phyloP scores from a whole-genome alignment of 2,113 vertebrate genomes.

The Hiodon tergisus region DNA sequence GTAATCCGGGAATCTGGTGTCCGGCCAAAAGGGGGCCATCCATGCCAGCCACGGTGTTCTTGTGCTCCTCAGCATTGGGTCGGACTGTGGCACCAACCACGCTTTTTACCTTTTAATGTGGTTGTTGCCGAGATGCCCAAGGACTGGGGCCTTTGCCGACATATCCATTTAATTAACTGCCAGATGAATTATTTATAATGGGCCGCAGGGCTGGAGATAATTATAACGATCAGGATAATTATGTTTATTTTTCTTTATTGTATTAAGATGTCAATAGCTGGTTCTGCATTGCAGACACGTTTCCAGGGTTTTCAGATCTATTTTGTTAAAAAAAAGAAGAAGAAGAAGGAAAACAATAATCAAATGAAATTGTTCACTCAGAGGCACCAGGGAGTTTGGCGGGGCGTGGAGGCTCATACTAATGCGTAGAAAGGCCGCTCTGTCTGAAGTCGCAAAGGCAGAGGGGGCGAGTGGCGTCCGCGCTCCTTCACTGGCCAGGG shows the following conservation, averaged over 20 bases:
- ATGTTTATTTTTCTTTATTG: constrained; percentile 73
- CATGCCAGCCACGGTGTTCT: too few species aligned
- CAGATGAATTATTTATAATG: constrained; percentile 67
- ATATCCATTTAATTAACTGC: constrained; percentile 69
- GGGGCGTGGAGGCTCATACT: not conserved
- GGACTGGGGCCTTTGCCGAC: constrained; percentile 24
- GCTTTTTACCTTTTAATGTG: not conserved
- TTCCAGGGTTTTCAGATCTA: constrained; percentile 26
- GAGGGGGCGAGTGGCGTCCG: not conserved
- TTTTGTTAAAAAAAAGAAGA: constrained; percentile 5
- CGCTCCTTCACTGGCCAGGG: too few species aligned
- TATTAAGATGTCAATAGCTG: constrained; percentile 70
- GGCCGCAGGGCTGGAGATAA: constrained; percentile 69
- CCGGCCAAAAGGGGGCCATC: too few species aligned
- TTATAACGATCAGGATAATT: constrained; percentile 70
- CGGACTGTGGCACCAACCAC: too few species aligned
- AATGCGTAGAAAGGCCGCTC: not conserved
- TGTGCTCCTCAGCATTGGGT: too few species aligned
- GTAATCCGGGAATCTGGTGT: too few species aligned
- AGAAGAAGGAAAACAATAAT: not conserved
- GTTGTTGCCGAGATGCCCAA: constrained; percentile 18
- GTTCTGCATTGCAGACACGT: constrained; percentile 48
- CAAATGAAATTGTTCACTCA: constrained; percentile 18
- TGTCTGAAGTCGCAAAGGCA: not conserved
- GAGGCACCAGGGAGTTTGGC: not conserved